Evolutionary conservation across 2,113 vertebrate genomes (phyloP), one percentile per base, ranked within the genome.

Genomic region (Brienomyrus brachyistius): DNA sequence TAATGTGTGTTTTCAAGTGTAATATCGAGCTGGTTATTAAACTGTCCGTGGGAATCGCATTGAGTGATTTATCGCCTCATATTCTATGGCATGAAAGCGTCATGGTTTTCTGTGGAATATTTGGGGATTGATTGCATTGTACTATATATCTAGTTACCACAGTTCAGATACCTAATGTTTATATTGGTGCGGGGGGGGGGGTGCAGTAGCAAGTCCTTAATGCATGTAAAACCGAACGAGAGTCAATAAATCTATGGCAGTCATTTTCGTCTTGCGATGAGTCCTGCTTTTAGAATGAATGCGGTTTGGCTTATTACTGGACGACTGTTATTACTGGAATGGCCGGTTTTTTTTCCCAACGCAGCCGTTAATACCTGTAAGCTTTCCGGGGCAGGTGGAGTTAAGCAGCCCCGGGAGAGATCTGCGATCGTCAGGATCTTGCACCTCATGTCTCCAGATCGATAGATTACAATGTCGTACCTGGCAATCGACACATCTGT

Each of bases 281-380:
- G 59, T n/a, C 74, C 74, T 80, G 62, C 62, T 66, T 1, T 70
- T 31, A 70, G 62, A 31, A 31, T 70, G n/a, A 70, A 70, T 70
- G 62, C 62, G 62, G 9, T 70, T 70, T 70, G n/a, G 62, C 10
- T 70, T 70, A 70, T 70, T 70, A 70, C 56, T 70, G 35, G 74
- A 4, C 31, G 35, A 8, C 74, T 80, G 74, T 80, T 43, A 80
- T 40, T 80, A 80, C 35, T 35, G 74, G 74, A 80, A 80, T 43
- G 15, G 74, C 35, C 13, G 74, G 93, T 92, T 92, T 93, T 91
- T 86, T 40, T 31, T 31, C 31, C 4, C 8, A 3, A 35, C 93
- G 92, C 88, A 85, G 74, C 92, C 92, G 31, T 91, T 90, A 91
- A 47, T 88, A 15, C 62, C 54, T 62, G 52, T 27, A 23, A 40